A percentile compares a stretch with the other conserved stretches of the same genome.
These are phyloP conservation scores for Axinella damicornis DNA, from an alignment of 37 sponge, comb jelly and placozoan genomes.

Conservation along the genomic window DNA sequence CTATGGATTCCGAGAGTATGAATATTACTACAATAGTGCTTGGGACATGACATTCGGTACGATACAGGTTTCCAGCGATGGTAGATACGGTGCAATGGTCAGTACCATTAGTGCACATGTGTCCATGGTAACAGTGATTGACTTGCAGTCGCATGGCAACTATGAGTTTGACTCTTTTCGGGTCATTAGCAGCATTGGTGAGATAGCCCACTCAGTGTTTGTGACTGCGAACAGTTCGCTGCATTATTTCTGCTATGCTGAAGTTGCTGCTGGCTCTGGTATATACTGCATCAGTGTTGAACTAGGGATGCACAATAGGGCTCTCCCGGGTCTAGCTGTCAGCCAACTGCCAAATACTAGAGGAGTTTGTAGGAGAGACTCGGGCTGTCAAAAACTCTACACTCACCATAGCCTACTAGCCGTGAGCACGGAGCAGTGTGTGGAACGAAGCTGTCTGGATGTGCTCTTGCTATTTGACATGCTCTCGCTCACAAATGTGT, in stretches of 20 bases:
- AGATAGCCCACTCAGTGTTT: not conserved
- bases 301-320: not conserved
- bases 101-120: not conserved
- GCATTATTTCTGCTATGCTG: slow-evolving; percentile 9
- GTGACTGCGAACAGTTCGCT: not conserved
- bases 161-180: not conserved
- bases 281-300: slow-evolving; percentile 1
- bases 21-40: not conserved
- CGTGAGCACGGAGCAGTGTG: not conserved
- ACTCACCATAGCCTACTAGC: not conserved
- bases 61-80: not conserved
- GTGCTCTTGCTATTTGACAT: not conserved
- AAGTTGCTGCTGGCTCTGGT: not conserved
- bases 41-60: not conserved
- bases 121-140: slow-evolving; percentile 1
- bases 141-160: not conserved
- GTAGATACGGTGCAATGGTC: slow-evolving; percentile 8
- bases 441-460: not conserved
- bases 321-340: not conserved
- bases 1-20: not conserved
- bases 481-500: not conserved
- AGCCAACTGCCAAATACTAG: no score
- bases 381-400: not conserved
- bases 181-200: not conserved
- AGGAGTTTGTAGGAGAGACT: no score